phyloP scores from a whole-genome alignment of 2,113 vertebrate species.

The human (Homo sapiens) region GRCh38 chr3:117530001-117530500 shows the following conservation, averaged over 20 bases:
- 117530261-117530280: not conserved
- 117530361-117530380: not conserved
- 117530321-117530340: not conserved
- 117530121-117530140: not conserved
- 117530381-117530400: not conserved
- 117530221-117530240: not conserved
- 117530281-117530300: not conserved
- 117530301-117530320: not conserved
- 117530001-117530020: not conserved
- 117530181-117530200: accelerated
- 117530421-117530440: not conserved
- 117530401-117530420: not conserved
- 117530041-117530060: not conserved
- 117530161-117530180: not conserved
- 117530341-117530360: not conserved
- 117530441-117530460: not conserved
- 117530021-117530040: not conserved
- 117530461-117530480: not conserved
- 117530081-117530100: not conserved
- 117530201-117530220: not conserved
- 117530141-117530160: not conserved
- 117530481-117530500: not conserved
- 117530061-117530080: not conserved
- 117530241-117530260: not conserved
- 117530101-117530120: not conserved